phyloP scores from a whole-genome alignment of 92 coral and sea anemone genomes.

The Phenganax stokvisi region DNA sequence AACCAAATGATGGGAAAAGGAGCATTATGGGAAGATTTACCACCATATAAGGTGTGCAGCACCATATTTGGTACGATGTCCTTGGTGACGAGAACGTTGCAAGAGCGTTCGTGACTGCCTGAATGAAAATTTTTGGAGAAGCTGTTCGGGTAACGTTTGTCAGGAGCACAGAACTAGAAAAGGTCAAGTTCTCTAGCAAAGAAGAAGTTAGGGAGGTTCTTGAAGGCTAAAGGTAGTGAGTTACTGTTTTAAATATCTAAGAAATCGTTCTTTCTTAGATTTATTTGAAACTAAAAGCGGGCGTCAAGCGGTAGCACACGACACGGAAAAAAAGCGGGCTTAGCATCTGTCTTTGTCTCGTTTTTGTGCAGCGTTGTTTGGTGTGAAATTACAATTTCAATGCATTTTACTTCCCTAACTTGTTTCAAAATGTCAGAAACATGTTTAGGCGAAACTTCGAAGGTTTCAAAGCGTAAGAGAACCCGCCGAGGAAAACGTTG shows the following conservation, averaged over 20 bases:
- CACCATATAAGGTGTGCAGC: slow-evolving; percentile 7
- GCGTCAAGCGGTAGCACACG: not conserved
- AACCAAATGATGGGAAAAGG: not conserved
- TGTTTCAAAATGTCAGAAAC: slow-evolving; percentile 36
- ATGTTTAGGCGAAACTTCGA: slow-evolving; percentile 27
- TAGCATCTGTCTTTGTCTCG: not conserved
- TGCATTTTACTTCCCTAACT: slow-evolving; percentile 40
- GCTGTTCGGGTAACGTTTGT: not conserved
- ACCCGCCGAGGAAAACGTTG: slow-evolving; percentile 35
- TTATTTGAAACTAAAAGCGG: slow-evolving; percentile 15
- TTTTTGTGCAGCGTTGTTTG: not conserved
- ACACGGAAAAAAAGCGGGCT: not conserved
- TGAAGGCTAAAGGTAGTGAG: slow-evolving; percentile 9
- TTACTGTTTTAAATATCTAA: slow-evolving; percentile 21
- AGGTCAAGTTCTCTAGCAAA: not conserved
- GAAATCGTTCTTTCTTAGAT: slow-evolving; percentile 24
- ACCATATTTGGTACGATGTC: slow-evolving; percentile 29
- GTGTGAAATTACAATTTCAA: slow-evolving; percentile 8
- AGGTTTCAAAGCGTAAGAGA: slow-evolving; percentile 19
- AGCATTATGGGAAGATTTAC: slow-evolving; percentile 25
- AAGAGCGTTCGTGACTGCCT: slow-evolving; percentile 16
- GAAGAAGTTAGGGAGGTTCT: not conserved
- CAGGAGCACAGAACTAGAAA: not conserved
- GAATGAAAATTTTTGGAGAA: not conserved
- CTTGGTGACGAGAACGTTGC: slow-evolving; percentile 41